Evolutionary conservation across 2,113 vertebrate species (phyloP).

Genomic region (Phalacrocorax brasilianus): DNA sequence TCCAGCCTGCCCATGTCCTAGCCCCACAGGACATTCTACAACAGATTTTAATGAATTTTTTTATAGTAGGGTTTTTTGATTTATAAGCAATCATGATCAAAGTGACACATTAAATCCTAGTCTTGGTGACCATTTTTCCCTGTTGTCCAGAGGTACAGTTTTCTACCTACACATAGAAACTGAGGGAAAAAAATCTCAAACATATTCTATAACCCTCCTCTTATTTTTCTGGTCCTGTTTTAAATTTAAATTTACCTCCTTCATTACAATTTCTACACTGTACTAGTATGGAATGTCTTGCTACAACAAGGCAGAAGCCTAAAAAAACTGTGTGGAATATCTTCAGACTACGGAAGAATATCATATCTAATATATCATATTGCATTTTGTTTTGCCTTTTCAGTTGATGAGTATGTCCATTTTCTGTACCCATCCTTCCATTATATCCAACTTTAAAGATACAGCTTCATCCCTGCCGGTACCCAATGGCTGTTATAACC

Average conservation of each 20-base stretch:
- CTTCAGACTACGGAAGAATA: neutral
- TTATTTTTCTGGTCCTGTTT: neutral
- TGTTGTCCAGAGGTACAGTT: neutral
- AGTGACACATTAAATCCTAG: neutral
- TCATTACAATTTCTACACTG: neutral
- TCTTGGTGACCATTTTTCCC: neutral
- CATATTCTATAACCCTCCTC: neutral
- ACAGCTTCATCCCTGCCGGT: neutral
- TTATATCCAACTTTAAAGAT: neutral
- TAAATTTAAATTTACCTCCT: neutral
- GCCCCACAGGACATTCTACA: neutral
- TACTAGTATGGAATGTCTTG: neutral
- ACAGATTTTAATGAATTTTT: neutral
- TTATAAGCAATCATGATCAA: neutral
- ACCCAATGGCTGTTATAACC: neutral
- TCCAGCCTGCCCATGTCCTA: neutral
- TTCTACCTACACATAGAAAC: neutral
- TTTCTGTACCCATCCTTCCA: neutral
- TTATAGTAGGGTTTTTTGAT: neutral
- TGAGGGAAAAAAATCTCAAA: no score
- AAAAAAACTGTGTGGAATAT: neutral
- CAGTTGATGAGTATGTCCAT: neutral
- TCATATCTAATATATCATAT: accelerated
- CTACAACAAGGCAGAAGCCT: neutral
- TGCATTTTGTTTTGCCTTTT: neutral